Conservation (phyloP, 1,140 invertebrate genomes). For the Hyphantria cunea region DNA sequence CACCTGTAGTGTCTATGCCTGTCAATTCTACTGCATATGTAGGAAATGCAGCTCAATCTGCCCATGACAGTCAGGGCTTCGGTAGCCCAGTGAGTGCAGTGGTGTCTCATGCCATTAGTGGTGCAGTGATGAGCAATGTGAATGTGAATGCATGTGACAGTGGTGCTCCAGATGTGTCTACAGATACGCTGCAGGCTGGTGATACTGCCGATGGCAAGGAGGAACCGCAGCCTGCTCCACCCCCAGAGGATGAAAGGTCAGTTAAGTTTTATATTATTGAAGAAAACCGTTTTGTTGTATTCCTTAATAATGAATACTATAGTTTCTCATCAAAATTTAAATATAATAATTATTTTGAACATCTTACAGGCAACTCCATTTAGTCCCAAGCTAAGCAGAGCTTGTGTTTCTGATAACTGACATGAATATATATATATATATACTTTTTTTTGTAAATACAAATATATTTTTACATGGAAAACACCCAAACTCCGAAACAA, state of each 20-base stretch:
- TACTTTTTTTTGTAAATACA: too few relatives aligned
- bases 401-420: too few relatives aligned
- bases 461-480: too few relatives aligned
- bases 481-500: too few relatives aligned
- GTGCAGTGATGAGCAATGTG: conserved; percentile 74
- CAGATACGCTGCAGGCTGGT: conserved; percentile 60
- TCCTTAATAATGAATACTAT: too few relatives aligned
- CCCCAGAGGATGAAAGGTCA: conserved; percentile 86
- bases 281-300: too few relatives aligned
- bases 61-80: conserved; percentile 76
- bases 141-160: conserved; percentile 76
- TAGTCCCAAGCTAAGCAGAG: too few relatives aligned
- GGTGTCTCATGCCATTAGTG: conserved; percentile 76
- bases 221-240: conserved; percentile 62
- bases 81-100: conserved; percentile 80
- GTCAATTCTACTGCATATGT: conserved; percentile 74
- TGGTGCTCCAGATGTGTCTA: conserved; percentile 65
- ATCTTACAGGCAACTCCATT: too few relatives aligned
- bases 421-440: too few relatives aligned
- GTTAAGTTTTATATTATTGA: conserved; percentile 37
- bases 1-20: conserved; percentile 78
- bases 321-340: too few relatives aligned
- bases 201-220: conserved; percentile 76
- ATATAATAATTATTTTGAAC: too few relatives aligned
- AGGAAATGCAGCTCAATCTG: conserved; percentile 57